Evolutionary conservation across 2,888 invertebrate species (phyloP), one percentile per base, ranked within the genome.

Genomic region (Apodemia duryi): DNA sequence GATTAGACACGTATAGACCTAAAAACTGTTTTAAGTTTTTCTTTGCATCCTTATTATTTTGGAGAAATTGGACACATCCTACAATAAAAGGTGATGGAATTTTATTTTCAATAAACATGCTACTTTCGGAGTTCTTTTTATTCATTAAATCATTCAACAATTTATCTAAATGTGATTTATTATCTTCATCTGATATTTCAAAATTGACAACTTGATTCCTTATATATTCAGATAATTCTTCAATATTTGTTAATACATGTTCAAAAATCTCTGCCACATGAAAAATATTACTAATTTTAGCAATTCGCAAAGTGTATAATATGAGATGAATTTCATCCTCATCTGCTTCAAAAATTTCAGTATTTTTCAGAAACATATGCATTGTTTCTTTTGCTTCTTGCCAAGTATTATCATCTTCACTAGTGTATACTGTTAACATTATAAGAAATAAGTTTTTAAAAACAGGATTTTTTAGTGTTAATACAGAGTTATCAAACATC

Each of bases 271-370:
- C 86, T 1, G 81, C 81, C 43, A 92, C 79, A 21, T 88, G 63
- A 0, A 84, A 80, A 49, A 84, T 77, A 6, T 84, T 84, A 28
- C 76, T 77, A 0, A 87, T 79, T 73, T 80, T 82, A 43, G 82
- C 74, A 69, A 86, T 84, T n/a, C 88, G 79, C 74, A 91, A 72
- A 1, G 89, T 79, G 72, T 95, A 93, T 41, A 95, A 80, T 93
- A 96, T 94, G 67, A 96, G 86, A 77, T 95, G 93, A 57, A 95
- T 93, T 84, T 96, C 96, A 66, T 92, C 86, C 69, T 89, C 87
- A 70, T 93, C 93, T 29, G 92, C 93, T 75, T 95, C 94, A 77
- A 96, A 96, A 70, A 95, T 88, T 6, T 92, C 91, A 0, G 94
- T 94, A 67, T 93, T 94, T 72, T 87, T 91, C 38, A 96, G 92